Conservation (phyloP, 2,113 vertebrate genomes). For the Oncorhynchus keta region DNA sequence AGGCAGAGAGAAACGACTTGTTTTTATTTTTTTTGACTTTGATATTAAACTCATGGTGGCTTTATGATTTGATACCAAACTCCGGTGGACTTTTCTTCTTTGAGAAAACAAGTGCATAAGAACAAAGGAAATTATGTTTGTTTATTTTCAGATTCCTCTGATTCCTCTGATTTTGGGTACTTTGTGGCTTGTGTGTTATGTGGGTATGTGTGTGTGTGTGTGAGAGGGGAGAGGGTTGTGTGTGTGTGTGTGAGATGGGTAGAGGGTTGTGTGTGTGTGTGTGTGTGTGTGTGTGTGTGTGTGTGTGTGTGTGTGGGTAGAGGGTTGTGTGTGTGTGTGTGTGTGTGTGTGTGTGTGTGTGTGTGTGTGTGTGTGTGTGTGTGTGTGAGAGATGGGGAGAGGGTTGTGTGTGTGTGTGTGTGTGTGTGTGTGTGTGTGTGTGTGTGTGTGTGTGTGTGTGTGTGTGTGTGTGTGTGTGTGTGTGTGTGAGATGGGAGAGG, state of each 20-base stretch:
- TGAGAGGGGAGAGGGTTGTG: no score
- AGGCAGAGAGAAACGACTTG: constrained; percentile 12
- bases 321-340: no score
- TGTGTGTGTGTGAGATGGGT: neutral
- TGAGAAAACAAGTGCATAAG: constrained; percentile 20
- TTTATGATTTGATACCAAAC: constrained; percentile 20
- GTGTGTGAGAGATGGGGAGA: no score
- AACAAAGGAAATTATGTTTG: neutral
- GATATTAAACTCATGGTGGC: constrained; percentile 9
- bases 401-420: no score
- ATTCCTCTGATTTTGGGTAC: constrained; percentile 14
- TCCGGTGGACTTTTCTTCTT: constrained; percentile 3
- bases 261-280: no score
- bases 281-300: no score
- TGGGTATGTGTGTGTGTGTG: neutral
- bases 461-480: neutral
- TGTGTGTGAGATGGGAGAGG: neutral
- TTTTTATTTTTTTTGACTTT: constrained; percentile 15
- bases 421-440: no score
- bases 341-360: no score
- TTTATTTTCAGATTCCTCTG: constrained; percentile 8
- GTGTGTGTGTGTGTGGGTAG: accelerated
- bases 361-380: no score
- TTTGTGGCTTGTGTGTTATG: neutral
- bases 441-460: neutral